phyloP scores from a whole-genome alignment of 1,140 invertebrate genomes.

The Conopomorpha cramerella region DNA sequence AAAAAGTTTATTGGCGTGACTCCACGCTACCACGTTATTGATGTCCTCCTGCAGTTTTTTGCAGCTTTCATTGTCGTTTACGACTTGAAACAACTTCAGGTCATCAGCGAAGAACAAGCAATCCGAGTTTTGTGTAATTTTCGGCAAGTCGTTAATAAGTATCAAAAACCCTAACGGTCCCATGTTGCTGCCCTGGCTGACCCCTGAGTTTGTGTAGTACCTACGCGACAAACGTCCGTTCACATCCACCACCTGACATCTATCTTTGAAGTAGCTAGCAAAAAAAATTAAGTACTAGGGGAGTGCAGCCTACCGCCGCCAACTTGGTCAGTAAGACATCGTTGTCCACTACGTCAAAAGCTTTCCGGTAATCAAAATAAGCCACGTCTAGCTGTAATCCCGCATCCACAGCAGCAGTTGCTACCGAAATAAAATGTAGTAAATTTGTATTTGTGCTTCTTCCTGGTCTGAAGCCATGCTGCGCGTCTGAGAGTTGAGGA shows the following conservation, averaged over 20 bases:
- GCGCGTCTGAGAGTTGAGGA: not conserved
- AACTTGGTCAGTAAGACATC: not conserved
- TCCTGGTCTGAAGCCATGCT: slow-evolving; percentile 6
- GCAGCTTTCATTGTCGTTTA: too few relatives aligned
- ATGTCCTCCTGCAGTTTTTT: too few relatives aligned
- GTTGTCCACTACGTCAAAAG: slow-evolving; percentile 3
- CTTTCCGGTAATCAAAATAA: slow-evolving; percentile 5
- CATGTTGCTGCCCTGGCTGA: not conserved
- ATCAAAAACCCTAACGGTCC: not conserved
- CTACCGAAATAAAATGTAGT: not conserved
- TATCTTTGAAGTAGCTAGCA: not conserved
- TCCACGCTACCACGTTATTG: too few relatives aligned
- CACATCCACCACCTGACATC: not conserved
- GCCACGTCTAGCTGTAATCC: slow-evolving; percentile 3
- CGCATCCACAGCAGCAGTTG: not conserved
- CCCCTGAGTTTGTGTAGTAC: not conserved
- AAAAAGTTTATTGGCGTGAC: too few relatives aligned
- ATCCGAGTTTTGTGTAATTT: not conserved
- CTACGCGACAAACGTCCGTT: not conserved
- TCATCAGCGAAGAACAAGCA: not conserved
- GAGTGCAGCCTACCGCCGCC: not conserved
- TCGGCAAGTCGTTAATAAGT: not conserved
- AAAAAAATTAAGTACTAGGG: not conserved
- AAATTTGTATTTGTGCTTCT: slow-evolving; percentile 4
- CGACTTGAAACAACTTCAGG: not conserved